phyloP scores from a whole-genome alignment of 2,797 vertebrate genomes.

The Lerista edwardsae region DNA sequence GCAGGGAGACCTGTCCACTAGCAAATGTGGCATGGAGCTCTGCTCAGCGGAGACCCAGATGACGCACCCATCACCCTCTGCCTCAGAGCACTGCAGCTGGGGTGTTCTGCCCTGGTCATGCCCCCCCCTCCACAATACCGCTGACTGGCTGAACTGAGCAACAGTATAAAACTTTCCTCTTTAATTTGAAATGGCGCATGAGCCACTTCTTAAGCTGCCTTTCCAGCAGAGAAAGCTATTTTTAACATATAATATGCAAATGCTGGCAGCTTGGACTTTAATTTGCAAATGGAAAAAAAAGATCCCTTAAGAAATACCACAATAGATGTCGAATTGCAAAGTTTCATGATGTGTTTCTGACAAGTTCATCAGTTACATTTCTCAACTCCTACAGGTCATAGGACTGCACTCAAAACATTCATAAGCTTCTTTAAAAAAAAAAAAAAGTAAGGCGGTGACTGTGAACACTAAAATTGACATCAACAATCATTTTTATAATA shows the following conservation, averaged over 20 bases:
- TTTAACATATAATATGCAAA: slow-evolving; percentile 16
- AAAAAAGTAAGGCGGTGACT: background rate
- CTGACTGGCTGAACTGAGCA: background rate
- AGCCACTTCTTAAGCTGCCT: background rate
- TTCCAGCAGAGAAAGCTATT: background rate
- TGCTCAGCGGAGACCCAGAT: too few relatives aligned
- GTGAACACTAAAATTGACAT: background rate
- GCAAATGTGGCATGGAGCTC: too few relatives aligned
- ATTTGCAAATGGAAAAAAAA: background rate
- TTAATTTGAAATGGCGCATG: background rate
- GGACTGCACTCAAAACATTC: background rate
- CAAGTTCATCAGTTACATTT: background rate
- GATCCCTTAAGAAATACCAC: background rate
- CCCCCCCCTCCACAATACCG: too few relatives aligned
- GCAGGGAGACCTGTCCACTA: too few relatives aligned
- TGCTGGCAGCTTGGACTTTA: background rate
- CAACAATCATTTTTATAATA: background rate
- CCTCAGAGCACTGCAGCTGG: too few relatives aligned
- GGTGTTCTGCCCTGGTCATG: too few relatives aligned
- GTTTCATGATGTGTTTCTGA: background rate
- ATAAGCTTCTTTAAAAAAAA: slow-evolving; percentile 1
- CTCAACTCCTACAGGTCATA: background rate
- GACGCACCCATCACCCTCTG: too few relatives aligned
- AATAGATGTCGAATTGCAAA: background rate
- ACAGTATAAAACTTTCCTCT: background rate